phyloP scores from a whole-genome alignment of 92 coral and sea anemone genomes.

The Bergia sp. region DNA sequence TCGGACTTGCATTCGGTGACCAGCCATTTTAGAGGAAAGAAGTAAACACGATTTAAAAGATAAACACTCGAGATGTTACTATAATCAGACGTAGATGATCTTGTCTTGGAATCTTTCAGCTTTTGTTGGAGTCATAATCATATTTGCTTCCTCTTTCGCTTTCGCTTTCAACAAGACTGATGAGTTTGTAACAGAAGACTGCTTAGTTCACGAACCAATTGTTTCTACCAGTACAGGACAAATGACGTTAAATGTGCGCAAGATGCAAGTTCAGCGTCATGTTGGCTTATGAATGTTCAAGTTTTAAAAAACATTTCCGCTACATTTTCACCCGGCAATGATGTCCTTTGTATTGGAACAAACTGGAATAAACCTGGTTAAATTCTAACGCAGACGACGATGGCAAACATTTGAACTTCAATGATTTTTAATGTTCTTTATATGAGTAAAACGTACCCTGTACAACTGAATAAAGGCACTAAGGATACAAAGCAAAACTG shows the following conservation, averaged over 20 bases:
- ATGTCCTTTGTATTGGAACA: not conserved
- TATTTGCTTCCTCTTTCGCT: not conserved
- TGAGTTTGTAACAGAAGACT: not conserved
- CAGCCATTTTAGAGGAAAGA: not conserved
- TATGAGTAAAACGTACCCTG: too few species aligned
- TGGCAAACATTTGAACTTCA: too few species aligned
- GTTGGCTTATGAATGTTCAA: not conserved
- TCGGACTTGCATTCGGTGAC: not conserved
- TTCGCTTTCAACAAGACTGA: constrained; percentile 1
- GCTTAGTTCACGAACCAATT: not conserved
- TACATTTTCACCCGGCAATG: not conserved
- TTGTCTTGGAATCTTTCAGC: not conserved
- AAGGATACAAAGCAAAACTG: too few species aligned
- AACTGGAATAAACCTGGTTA: not conserved
- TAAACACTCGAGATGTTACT: not conserved
- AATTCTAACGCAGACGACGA: too few species aligned
- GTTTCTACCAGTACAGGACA: not conserved
- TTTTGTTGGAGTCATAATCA: not conserved
- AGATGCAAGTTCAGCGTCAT: not conserved
- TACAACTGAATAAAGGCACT: too few species aligned
- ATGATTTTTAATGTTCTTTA: too few species aligned
- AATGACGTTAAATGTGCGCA: not conserved
- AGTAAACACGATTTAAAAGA: not conserved
- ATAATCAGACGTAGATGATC: not conserved
- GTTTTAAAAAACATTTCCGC: not conserved